Evolutionary conservation across 1,140 invertebrate species (phyloP).

Genomic region (Cryptotermes secundus): DNA sequence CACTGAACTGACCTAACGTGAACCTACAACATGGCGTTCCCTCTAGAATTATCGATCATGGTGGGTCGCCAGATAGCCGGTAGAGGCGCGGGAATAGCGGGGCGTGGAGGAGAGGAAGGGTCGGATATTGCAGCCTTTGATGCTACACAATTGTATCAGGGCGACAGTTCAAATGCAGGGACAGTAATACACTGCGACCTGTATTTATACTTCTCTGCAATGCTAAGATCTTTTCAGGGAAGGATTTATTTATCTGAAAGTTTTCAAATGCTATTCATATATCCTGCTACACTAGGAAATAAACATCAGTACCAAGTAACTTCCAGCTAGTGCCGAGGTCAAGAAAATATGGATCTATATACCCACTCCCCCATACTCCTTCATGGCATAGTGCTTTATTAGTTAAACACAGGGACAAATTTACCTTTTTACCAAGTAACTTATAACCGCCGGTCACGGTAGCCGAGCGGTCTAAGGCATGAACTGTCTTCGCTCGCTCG

Average conservation of each 20-base stretch:
- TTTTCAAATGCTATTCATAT: too few species aligned
- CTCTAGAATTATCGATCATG: constrained; percentile 17
- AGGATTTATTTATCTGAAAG: not conserved
- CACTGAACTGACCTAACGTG: not conserved
- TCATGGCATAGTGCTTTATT: too few species aligned
- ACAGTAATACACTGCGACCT: not conserved
- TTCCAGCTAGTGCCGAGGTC: too few species aligned
- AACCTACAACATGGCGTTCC: not conserved
- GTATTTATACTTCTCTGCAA: not conserved
- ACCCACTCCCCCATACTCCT: too few species aligned
- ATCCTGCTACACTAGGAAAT: too few species aligned
- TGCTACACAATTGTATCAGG: not conserved
- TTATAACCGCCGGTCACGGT: too few species aligned
- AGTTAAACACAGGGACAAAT: too few species aligned
- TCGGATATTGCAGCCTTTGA: not conserved
- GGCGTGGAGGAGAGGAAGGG: not conserved
- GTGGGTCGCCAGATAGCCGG: not conserved
- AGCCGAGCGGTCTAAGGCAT: too few species aligned
- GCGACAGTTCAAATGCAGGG: constrained; percentile 4
- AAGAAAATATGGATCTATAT: too few species aligned
- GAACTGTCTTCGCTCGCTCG: too few species aligned
- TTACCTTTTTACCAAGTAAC: too few species aligned
- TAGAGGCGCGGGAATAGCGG: not conserved
- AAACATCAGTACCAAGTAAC: too few species aligned
- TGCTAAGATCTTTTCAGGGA: not conserved